Percentiles rank a stretch among this genome's conserved stretches.
Evolutionary conservation across 2,888 invertebrate species (phyloP).

Genomic region (Pterobdella sp.): DNA sequence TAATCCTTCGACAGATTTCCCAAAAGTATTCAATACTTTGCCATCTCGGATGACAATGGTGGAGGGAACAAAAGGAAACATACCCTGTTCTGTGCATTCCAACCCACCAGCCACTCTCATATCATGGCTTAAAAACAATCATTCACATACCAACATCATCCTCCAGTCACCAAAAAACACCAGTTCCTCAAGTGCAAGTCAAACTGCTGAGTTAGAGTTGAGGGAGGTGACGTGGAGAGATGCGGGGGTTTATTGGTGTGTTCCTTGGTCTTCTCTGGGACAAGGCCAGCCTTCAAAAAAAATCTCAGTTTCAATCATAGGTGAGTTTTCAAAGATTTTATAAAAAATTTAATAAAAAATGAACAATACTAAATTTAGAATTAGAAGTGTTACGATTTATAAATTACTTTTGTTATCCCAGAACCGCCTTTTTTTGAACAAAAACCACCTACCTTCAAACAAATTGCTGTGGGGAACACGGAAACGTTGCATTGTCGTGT

Average conservation of each 20-base stretch:
- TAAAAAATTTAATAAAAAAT: too few relatives aligned
- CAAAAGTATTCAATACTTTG: background rate
- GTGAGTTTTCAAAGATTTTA: too few relatives aligned
- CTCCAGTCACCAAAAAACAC: too few relatives aligned
- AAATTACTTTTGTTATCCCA: too few relatives aligned
- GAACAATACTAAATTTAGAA: too few relatives aligned
- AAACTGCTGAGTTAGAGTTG: background rate
- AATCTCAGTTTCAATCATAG: too few relatives aligned
- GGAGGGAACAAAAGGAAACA: background rate
- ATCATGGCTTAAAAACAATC: background rate
- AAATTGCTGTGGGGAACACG: background rate
- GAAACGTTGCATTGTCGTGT: background rate
- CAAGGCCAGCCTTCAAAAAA: background rate
- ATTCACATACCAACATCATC: background rate
- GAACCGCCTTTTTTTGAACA: background rate
- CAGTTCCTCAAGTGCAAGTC: background rate
- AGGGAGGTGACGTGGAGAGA: background rate
- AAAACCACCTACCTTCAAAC: background rate
- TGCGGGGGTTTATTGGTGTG: constrained; percentile 6
- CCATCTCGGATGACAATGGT: background rate
- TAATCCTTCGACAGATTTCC: too few relatives aligned
- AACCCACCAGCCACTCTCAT: background rate
- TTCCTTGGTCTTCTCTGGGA: background rate
- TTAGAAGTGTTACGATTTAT: too few relatives aligned
- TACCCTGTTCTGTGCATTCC: background rate